These are phyloP conservation scores for Cathartes aura DNA, from an alignment of 2,113 vertebrate genomes.

Conservation along the genomic window DNA sequence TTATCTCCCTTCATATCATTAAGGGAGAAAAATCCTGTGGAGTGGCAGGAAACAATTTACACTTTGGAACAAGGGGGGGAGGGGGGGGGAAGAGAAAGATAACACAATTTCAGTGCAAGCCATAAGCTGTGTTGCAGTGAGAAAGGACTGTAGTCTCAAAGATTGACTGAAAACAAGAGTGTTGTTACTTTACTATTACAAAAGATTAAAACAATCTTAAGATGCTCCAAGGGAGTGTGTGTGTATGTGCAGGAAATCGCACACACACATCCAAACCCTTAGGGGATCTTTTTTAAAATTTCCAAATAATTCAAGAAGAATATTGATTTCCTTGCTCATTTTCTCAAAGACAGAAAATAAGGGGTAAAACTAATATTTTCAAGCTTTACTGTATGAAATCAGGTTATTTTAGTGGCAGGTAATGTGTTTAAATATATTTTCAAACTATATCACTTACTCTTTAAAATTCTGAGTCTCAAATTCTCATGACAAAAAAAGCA, in stretches of 20 bases:
- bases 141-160: neutral
- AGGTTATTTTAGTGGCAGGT: neutral
- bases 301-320: neutral
- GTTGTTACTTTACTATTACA: neutral
- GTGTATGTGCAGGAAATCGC: too few species aligned
- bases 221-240: accelerated
- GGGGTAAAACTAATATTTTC: neutral
- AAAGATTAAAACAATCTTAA: neutral
- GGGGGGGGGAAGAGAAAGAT: neutral
- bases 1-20: slow-evolving; percentile 70
- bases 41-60: slow-evolving; percentile 73
- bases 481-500: neutral
- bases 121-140: neutral
- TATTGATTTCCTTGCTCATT: neutral
- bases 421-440: neutral
- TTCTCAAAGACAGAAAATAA: neutral
- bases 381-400: neutral
- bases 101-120: slow-evolving; percentile 46
- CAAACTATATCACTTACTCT: neutral
- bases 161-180: neutral
- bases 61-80: neutral
- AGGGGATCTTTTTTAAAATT: accelerated
- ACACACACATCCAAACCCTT: neutral
- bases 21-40: slow-evolving; percentile 56
- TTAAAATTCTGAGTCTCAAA: neutral